phyloP scores from a whole-genome alignment of 2,113 vertebrate species.

The Lampris incognitus region DNA sequence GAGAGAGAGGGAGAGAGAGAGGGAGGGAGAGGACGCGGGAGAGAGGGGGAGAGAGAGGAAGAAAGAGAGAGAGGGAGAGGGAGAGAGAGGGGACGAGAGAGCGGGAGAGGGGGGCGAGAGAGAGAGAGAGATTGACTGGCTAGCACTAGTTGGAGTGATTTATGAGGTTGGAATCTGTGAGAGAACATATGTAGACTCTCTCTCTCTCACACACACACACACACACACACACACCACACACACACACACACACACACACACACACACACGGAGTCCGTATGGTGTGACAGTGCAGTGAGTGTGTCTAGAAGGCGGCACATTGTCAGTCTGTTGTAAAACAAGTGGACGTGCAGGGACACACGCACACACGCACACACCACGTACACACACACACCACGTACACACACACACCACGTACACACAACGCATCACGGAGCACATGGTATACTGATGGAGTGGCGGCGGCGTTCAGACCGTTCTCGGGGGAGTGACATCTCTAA shows the following conservation, averaged over 20 bases:
- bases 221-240: background rate
- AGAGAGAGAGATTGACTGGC: constrained; percentile 73
- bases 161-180: constrained; percentile 77
- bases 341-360: background rate
- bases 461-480: constrained; percentile 22
- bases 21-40: background rate
- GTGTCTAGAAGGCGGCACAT: constrained; percentile 30
- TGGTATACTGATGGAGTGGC: constrained; percentile 22
- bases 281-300: constrained; percentile 15
- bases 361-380: constrained; percentile 46
- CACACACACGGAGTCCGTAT: constrained; percentile 16
- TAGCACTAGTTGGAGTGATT: constrained; percentile 78
- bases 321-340: constrained; percentile 33
- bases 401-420: no score
- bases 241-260: constrained; percentile 25
- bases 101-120: background rate
- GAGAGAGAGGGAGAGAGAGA: background rate
- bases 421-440: background rate
- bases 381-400: background rate
- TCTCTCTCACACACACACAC: background rate
- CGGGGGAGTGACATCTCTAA: constrained; percentile 56
- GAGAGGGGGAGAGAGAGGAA: constrained; percentile 22
- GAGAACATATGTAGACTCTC: constrained; percentile 76
- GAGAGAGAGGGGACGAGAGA: background rate
- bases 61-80: background rate